Conservation (phyloP, 2,797 vertebrate genomes). For the Remorina albescens region DNA sequence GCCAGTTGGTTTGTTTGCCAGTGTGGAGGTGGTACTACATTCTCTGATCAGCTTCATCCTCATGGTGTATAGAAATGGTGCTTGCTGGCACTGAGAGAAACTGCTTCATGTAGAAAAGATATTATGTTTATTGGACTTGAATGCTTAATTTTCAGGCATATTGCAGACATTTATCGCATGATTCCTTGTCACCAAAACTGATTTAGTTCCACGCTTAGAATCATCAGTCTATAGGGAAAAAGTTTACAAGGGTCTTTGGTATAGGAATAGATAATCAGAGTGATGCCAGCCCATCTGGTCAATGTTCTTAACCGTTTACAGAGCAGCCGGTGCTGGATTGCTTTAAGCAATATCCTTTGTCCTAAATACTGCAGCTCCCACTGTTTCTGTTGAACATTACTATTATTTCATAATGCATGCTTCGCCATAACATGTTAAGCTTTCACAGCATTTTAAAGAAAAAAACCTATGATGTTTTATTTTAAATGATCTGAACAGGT, state of each 20-base stretch:
- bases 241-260: constrained; percentile 3
- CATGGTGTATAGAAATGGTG: neutral
- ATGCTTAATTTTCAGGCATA: constrained; percentile 9
- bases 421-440: neutral
- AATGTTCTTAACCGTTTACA: constrained; percentile 32
- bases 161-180: neutral
- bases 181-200: neutral
- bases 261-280: constrained; percentile 1
- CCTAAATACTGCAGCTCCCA: constrained; percentile 9
- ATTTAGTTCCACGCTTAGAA: neutral
- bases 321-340: constrained; percentile 22
- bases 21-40: constrained; percentile 31
- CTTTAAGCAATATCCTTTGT: constrained; percentile 4
- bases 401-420: neutral
- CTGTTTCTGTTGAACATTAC: neutral
- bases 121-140: neutral
- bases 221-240: neutral
- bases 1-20: constrained; percentile 39
- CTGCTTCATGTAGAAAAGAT: neutral
- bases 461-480: neutral
- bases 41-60: constrained; percentile 40
- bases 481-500: neutral
- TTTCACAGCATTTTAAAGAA: neutral
- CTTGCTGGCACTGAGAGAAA: constrained; percentile 31
- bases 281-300: constrained; percentile 41